Evolutionary conservation across 2,888 invertebrate genomes (phyloP).

Genomic region (Melieria crassipennis): DNA sequence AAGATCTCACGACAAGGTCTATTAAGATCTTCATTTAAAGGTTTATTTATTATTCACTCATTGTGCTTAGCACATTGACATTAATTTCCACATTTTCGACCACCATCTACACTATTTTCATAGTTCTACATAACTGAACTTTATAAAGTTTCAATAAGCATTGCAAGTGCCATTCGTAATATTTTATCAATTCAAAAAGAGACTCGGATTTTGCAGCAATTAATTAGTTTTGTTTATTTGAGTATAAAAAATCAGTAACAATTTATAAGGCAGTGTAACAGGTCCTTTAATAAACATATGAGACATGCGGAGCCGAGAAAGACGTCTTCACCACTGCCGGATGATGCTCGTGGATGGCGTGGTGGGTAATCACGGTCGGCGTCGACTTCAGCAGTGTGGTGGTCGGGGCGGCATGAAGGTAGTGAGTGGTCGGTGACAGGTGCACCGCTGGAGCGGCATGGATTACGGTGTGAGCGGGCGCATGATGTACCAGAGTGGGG

Average conservation of each 20-base stretch:
- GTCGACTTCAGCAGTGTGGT: constrained; percentile 43
- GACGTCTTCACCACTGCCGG: constrained; percentile 59
- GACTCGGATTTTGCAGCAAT: neutral
- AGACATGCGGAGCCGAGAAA: constrained; percentile 60
- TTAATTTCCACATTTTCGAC: no score
- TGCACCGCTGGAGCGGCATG: constrained; percentile 44
- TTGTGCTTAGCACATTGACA: no score
- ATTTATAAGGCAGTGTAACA: neutral
- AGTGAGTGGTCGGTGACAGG: constrained; percentile 37
- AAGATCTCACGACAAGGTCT: no score
- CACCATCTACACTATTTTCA: no score
- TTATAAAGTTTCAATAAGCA: no score
- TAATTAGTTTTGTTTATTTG: neutral
- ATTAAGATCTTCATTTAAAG: no score
- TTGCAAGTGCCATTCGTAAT: no score
- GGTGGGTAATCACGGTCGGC: constrained; percentile 43
- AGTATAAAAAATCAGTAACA: no score
- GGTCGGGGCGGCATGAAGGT: constrained; percentile 43
- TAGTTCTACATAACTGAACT: no score
- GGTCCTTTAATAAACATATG: constrained; percentile 53
- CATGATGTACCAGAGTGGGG: constrained; percentile 54
- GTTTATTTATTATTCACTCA: no score
- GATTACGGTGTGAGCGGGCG: constrained; percentile 41
- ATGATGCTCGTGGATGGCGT: constrained; percentile 43
- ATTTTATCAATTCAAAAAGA: no score